Evolutionary conservation across 2,113 vertebrate species (phyloP).

Genomic region (Donacobius atricapilla): DNA sequence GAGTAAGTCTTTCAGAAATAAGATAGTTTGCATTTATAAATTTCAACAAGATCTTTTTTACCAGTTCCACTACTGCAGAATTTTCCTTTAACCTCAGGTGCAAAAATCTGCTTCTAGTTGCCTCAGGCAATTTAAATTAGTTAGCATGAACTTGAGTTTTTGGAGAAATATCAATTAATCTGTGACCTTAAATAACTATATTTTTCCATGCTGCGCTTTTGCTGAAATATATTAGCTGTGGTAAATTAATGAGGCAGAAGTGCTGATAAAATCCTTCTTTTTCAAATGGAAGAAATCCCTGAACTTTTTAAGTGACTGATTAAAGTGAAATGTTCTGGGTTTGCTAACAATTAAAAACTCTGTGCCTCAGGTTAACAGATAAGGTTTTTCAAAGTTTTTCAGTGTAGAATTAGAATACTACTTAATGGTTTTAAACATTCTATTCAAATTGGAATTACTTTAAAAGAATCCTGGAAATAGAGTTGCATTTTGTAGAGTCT

Average conservation of each 20-base stretch:
- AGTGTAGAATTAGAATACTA: not conserved
- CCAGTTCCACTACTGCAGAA: not conserved
- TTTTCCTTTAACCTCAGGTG: not conserved
- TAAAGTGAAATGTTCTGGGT: not conserved
- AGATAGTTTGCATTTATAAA: not conserved
- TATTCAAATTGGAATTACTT: not conserved
- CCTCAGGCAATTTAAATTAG: not conserved
- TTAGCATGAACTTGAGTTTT: not conserved
- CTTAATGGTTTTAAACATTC: not conserved
- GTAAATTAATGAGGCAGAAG: not conserved
- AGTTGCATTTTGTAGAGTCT: not conserved
- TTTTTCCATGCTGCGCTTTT: not conserved
- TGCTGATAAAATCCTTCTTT: constrained; percentile 16
- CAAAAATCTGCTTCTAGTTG: not conserved
- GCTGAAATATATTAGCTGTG: not conserved
- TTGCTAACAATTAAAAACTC: not conserved
- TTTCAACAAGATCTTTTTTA: not conserved
- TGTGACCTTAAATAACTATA: not conserved
- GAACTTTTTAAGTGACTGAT: not conserved
- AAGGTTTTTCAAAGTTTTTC: not conserved
- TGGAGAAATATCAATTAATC: not conserved
- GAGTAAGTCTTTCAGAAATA: not conserved
- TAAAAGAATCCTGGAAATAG: not conserved
- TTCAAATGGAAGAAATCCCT: not conserved
- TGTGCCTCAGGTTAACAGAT: not conserved